Evolutionary conservation across 2,888 invertebrate genomes (phyloP).

Genomic region (Mechanitis messenoides): DNA sequence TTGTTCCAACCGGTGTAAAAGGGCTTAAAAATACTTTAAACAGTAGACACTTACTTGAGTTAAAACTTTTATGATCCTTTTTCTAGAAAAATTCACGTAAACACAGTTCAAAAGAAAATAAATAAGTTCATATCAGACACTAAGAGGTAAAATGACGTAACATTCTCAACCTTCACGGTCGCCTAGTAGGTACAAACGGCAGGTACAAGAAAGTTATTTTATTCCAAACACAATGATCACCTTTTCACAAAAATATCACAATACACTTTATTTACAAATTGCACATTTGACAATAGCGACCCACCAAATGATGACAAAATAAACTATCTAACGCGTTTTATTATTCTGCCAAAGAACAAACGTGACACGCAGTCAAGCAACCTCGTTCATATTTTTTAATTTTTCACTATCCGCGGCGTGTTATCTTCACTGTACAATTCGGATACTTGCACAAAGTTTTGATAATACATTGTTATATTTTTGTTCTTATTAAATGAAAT

Average conservation of each 20-base stretch:
- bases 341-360: conserved; percentile 64
- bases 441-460: conserved; percentile 27
- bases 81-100: conserved; percentile 47
- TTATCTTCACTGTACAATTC: conserved; percentile 34
- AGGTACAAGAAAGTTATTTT: conserved; percentile 50
- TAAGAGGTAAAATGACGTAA: conserved; percentile 73
- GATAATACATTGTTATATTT: background rate
- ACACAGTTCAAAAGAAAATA: conserved; percentile 50
- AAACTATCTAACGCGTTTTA: conserved; percentile 60
- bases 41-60: conserved; percentile 44
- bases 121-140: conserved; percentile 64
- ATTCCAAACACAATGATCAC: conserved; percentile 34
- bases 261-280: conserved; percentile 43
- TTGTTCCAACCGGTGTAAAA: conserved; percentile 69
- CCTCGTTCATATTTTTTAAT: conserved; percentile 48
- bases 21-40: conserved; percentile 47
- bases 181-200: conserved; percentile 64
- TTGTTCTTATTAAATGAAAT: background rate
- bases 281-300: conserved; percentile 40
- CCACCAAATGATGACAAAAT: conserved; percentile 48
- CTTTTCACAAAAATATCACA: conserved; percentile 37
- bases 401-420: conserved; percentile 39
- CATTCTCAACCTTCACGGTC: conserved; percentile 77
- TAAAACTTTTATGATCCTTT: conserved; percentile 41
- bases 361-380: conserved; percentile 77